Evolutionary conservation across 2,113 vertebrate species (phyloP), one percentile per base, ranked within the genome.

Genomic region (Chloropsis hardwickii): DNA sequence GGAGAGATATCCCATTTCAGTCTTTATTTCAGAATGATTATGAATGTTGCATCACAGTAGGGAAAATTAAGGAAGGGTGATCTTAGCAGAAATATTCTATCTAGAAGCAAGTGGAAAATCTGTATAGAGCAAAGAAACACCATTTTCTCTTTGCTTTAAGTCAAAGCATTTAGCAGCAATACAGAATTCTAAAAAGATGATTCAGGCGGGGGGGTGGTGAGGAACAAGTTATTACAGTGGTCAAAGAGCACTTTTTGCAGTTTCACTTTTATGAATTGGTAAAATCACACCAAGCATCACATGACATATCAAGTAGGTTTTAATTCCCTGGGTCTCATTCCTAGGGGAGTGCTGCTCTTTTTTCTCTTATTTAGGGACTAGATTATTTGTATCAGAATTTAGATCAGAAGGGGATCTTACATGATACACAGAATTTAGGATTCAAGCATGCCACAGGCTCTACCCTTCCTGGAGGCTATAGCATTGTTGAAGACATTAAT

Each of bases 161-260:
- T 35, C 25, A 45, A 77, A 76, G 14, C 47, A 60, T 39, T 58
- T 71, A 61, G 61, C 31, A 66, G 60, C 22, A 91, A 82, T 53
- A 77, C 42, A 81, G 81, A 95, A 94, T 81, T 54, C 47, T 66
- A 33, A 90, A 86, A 60, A 19, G 45, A 14, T 23, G 0, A 50
- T 48, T 64, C 1, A 1, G 48, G 19, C 7, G 19, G 11, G 7
- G 11, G 3, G 2, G 1, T 27, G 11, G 2, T 11, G 13, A 0
- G 5, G 19, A 44, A 4, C 14, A 61, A 25, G 22, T 92, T 83
- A 64, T 48, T 47, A 56, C 27, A 14, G 40, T 33, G 5, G 53
- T 24, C 76, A 91, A 87, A 5, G 11, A 90, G 23, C 4, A 47
- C 40, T 86, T 82, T 71, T 89, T 37, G 33, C 25, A 84, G 25